phyloP scores from a whole-genome alignment of 2,888 invertebrate genomes.

The Oscheius onirici region DNA sequence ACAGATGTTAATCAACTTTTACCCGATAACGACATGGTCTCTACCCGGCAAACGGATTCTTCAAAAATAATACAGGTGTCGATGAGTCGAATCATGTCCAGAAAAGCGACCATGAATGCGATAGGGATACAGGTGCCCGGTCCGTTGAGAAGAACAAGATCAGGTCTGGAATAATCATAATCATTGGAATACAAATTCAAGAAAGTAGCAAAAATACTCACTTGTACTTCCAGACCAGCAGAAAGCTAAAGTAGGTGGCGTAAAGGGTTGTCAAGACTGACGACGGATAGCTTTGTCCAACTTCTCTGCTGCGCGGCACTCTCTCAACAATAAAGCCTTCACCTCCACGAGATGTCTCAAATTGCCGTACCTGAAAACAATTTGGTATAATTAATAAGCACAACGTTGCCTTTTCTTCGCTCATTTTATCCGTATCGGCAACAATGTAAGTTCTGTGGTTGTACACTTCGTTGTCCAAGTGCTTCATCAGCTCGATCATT shows the following conservation, averaged over 20 bases:
- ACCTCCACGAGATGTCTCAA: background rate
- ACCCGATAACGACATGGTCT: conserved; percentile 87
- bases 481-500: conserved; percentile 81
- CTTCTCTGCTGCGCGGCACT: conserved; percentile 82
- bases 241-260: conserved; percentile 78
- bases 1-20: conserved; percentile 66
- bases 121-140: conserved; percentile 96
- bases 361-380: conserved; percentile 42
- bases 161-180: conserved; percentile 79
- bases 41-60: conserved; percentile 93
- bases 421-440: conserved; percentile 72
- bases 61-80: conserved; percentile 81
- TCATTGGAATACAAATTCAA: too few relatives aligned
- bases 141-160: conserved; percentile 88
- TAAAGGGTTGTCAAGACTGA: conserved; percentile 83
- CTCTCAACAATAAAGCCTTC: conserved; percentile 62
- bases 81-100: conserved; percentile 74
- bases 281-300: conserved; percentile 85
- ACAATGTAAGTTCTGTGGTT: conserved; percentile 56
- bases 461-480: conserved; percentile 73
- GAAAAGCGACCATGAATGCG: conserved; percentile 82
- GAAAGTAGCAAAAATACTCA: conserved; percentile 82
- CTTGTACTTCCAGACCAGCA: conserved; percentile 93
- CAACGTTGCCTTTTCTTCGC: conserved; percentile 55
- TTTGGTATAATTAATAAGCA: background rate